Conservation (phyloP, 2,888 invertebrate species). For the Chorisops tibialis region DNA sequence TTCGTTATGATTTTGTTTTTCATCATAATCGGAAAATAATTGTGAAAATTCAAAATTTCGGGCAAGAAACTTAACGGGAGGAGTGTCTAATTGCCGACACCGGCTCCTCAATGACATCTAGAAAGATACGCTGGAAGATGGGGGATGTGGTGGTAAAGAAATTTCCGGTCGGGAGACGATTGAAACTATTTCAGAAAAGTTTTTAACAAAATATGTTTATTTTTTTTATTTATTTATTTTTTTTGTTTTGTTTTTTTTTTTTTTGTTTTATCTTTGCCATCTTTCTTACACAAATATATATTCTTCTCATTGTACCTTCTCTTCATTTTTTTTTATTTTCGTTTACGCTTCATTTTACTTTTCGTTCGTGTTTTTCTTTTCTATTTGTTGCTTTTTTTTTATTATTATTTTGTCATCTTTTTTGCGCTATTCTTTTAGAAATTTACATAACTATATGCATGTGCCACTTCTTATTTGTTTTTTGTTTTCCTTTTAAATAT, state of each 20-base stretch:
- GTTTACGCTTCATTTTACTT: not conserved
- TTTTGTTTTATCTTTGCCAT: not conserved
- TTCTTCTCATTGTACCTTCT: too few species aligned
- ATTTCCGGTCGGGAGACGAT: too few species aligned
- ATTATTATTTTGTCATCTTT: not conserved
- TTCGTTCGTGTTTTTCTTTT: not conserved
- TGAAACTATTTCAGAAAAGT: too few species aligned
- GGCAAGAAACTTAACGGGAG: too few species aligned
- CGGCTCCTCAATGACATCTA: too few species aligned
- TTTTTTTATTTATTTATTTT: constrained; percentile 5
- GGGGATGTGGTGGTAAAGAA: too few species aligned
- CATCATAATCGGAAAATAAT: too few species aligned
- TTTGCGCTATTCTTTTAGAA: not conserved
- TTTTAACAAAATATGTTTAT: constrained; percentile 25
- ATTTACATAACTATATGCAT: not conserved
- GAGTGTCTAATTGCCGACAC: too few species aligned
- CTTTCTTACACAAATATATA: not conserved
- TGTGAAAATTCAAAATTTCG: too few species aligned
- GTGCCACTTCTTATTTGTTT: not conserved
- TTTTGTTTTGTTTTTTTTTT: not conserved
- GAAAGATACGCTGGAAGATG: too few species aligned
- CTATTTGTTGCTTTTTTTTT: not conserved
- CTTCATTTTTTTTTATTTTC: not conserved
- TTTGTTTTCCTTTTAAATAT: not conserved
- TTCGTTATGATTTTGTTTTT: too few species aligned